Conservation (phyloP, 2,113 vertebrate species). For the Pteronura brasiliensis region DNA sequence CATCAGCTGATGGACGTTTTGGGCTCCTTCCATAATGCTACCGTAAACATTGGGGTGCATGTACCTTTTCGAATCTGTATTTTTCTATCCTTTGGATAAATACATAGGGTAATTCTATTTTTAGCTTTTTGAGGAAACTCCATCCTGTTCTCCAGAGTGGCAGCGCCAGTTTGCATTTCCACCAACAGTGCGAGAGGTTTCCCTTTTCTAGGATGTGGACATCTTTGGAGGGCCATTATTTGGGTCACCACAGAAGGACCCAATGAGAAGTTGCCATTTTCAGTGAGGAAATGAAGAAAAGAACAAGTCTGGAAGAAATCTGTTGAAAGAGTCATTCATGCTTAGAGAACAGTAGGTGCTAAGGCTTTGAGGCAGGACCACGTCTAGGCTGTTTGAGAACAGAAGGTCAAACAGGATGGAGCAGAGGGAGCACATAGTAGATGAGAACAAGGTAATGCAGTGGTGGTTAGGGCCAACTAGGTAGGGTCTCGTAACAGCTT, state of each 20-base stretch:
- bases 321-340: background rate
- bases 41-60: background rate
- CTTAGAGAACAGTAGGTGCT: background rate
- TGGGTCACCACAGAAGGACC: background rate
- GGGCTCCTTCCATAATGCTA: background rate
- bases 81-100: background rate
- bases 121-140: background rate
- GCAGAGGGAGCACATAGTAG: background rate
- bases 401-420: background rate
- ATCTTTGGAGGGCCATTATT: background rate
- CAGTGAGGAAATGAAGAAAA: background rate
- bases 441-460: background rate
- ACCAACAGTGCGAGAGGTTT: background rate
- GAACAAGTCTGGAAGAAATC: background rate
- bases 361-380: background rate
- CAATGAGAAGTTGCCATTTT: background rate
- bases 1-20: background rate
- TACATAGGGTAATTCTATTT: background rate
- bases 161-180: background rate
- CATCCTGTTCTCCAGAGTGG: background rate
- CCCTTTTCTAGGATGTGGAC: background rate
- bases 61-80: background rate
- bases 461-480: background rate
- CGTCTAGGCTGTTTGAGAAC: background rate
- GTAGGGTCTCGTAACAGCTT: background rate